phyloP scores from a whole-genome alignment of 2,888 invertebrate genomes.

The Melanophora roralis region DNA sequence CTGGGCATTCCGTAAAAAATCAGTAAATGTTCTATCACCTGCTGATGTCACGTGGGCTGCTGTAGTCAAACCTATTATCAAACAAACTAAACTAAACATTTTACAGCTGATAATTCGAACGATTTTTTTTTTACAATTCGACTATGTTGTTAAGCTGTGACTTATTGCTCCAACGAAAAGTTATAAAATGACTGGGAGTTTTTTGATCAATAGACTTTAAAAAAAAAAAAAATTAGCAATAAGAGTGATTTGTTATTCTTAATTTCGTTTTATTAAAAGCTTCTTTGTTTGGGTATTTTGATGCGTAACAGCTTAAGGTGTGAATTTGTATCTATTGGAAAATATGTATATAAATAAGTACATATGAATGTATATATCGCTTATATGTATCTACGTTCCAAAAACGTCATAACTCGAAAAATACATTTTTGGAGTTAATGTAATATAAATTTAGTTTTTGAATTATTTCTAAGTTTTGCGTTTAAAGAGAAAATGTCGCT shows the following conservation, averaged over 20 bases:
- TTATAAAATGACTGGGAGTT: constrained; percentile 29
- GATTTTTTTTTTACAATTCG: not conserved
- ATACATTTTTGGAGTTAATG: too few species aligned
- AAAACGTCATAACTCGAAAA: too few species aligned
- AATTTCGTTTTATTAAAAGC: constrained; percentile 14
- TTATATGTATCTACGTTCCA: too few species aligned
- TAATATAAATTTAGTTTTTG: too few species aligned
- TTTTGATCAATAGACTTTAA: constrained; percentile 30
- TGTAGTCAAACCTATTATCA: not conserved
- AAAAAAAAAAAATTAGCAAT: not conserved
- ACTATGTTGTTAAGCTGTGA: not conserved
- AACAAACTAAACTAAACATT: constrained; percentile 35
- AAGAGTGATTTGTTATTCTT: not conserved
- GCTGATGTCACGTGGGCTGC: constrained; percentile 16
- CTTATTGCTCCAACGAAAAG: constrained; percentile 27
- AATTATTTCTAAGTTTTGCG: too few species aligned
- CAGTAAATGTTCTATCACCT: constrained; percentile 63
- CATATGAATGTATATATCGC: too few species aligned
- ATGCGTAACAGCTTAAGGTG: constrained; percentile 35
- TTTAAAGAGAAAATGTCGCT: too few species aligned
- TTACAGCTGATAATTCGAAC: constrained; percentile 19
- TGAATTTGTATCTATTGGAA: constrained; percentile 22
- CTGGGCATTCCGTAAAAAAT: constrained; percentile 57
- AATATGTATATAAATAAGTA: too few species aligned
- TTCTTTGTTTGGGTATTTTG: constrained; percentile 4